Evolutionary conservation across 2,797 vertebrate species (phyloP).

Genomic region (Semaprochilodus insignis): DNA sequence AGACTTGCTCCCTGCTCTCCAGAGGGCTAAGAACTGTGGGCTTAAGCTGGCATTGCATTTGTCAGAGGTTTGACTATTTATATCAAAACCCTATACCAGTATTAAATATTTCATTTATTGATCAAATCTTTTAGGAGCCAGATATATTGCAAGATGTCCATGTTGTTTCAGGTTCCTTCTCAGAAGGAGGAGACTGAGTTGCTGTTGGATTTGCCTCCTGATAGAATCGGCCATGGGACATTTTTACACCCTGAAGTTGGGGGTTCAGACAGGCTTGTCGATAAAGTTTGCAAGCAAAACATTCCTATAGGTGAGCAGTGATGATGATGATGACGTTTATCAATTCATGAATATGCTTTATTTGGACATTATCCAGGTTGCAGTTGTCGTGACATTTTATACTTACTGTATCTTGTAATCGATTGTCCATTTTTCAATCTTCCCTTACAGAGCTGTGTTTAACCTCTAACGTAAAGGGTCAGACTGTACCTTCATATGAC

Average conservation of each 20-base stretch:
- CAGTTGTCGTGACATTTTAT: neutral
- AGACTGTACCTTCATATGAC: conserved; percentile 86
- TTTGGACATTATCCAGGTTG: neutral
- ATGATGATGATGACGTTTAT: neutral
- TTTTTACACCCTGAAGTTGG: conserved; percentile 83
- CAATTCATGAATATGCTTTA: neutral
- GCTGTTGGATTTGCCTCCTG: conserved; percentile 89
- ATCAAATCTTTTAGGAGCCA: neutral
- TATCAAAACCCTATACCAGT: neutral
- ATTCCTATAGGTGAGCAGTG: conserved; percentile 88
- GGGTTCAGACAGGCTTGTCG: conserved; percentile 82
- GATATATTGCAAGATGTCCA: neutral
- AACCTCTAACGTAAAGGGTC: conserved; percentile 94
- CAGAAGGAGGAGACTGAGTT: conserved; percentile 88
- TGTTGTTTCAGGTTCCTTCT: conserved; percentile 83
- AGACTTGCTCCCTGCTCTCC: conserved; percentile 88
- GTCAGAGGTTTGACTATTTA: conserved; percentile 84
- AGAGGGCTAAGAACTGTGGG: conserved; percentile 87
- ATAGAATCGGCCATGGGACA: conserved; percentile 96
- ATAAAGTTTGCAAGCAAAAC: conserved; percentile 82
- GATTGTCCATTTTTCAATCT: neutral
- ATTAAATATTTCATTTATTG: neutral
- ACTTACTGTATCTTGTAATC: no score
- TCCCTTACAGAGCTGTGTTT: conserved; percentile 85
- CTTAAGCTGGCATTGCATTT: conserved; percentile 93